phyloP scores from a whole-genome alignment of 1,140 invertebrate genomes.

The Bombus haemorrhoidalis region DNA sequence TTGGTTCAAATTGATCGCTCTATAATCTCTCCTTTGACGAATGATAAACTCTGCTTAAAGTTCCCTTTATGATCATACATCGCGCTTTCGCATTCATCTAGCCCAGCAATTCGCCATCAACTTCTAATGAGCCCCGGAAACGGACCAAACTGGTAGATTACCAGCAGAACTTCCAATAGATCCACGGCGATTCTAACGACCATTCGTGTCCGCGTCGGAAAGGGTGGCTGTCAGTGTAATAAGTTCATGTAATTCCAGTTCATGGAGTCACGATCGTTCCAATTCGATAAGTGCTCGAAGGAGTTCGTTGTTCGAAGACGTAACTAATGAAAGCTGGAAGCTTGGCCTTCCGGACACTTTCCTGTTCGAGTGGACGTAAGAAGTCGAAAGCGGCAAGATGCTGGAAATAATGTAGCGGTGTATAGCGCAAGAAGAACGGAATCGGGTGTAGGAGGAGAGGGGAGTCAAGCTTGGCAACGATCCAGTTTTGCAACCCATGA shows the following conservation, averaged over 20 bases:
- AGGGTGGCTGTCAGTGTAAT: conserved; percentile 33
- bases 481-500: conserved; percentile 48
- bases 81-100: background rate
- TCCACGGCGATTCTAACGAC: background rate
- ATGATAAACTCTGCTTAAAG: background rate
- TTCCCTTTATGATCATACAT: background rate
- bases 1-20: background rate
- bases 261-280: conserved; percentile 52
- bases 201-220: conserved; percentile 3
- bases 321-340: conserved; percentile 65
- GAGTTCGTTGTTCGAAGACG: conserved; percentile 53
- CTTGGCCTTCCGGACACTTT: conserved; percentile 57
- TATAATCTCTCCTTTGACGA: background rate
- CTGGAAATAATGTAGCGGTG: conserved; percentile 38
- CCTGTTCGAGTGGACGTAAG: conserved; percentile 51
- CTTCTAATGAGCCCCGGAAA: background rate
- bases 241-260: conserved; percentile 57
- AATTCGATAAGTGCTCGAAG: conserved; percentile 58
- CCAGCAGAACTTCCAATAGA: conserved; percentile 4
- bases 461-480: conserved; percentile 44
- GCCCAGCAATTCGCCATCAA: background rate
- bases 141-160: background rate
- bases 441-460: background rate
- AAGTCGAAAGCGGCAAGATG: conserved; percentile 54
- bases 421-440: conserved; percentile 14